Base-by-base conservation (phyloP, 2,113 vertebrate genomes). In the Okapia johnstoni region DNA sequence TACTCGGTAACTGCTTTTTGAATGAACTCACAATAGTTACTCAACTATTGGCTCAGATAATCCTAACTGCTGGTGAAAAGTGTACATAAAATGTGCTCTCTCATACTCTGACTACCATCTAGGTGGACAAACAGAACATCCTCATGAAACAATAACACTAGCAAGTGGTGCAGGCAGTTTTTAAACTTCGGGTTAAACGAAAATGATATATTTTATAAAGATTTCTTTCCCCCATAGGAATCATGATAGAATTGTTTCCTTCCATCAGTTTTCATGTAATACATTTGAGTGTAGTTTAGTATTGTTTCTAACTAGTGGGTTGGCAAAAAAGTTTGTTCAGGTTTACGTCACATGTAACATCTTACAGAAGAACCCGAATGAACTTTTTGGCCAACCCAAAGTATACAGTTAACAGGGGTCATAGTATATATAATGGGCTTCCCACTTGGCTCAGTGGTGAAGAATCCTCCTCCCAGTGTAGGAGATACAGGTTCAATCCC, bases 341-440 rank as follows among this genome's bases (percentile, higher is more conserved):
- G 23, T 73, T 26, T 7, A 73, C 36, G 36, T 36, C n/a, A 36
- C 19, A 23, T 57, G 21, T 57, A 57, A 9, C 55, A 57, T 25
- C 55, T 21, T 57, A 21, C 0, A 11, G 36, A 43, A 3, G 66
- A 73, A 43, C 11, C 23, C 14, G 36, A 73, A 43, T 0, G 6
- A 73, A 43, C 23, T 43, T 73, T 76, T 76, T 76, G 70, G 36
- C 70, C 36, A 76, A 14, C 70, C 70, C 36, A 26, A 43, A 43
- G 11, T 40, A 28, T 30, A 52, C 57, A 80, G 36, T 66, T 66
- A 84, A 50, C 61, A 33, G 58, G 70, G 89, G 43, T 79, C 33
- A 23, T 89, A 26, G 55, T 63, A 21, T 3, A 19, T 76, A 14
- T 43, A 43, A 26, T 43, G 70, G 70, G 70, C 70, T 26, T 76